A percentile compares a stretch with the other conserved stretches of the same genome.
phyloP scores from a whole-genome alignment of 2,113 vertebrate species.

The Carassius auratus region DNA sequence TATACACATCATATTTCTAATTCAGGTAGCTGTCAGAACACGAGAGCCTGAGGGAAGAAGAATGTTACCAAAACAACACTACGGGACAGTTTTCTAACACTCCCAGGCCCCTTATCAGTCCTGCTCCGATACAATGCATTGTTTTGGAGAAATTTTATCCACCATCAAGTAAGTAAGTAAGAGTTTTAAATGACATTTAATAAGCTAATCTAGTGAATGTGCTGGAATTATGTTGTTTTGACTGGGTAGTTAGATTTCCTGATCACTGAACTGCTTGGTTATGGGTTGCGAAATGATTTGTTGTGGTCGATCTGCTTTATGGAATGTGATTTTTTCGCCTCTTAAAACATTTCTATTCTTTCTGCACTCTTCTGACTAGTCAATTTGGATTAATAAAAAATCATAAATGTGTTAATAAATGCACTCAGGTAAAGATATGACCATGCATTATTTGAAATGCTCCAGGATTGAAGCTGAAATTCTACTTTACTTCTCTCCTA shows the following conservation, averaged over 20 bases:
- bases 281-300: background rate
- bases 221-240: background rate
- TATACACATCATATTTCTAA: background rate
- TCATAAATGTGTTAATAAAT: background rate
- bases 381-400: slow-evolving; percentile 6
- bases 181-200: background rate
- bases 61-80: background rate
- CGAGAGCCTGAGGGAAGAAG: background rate
- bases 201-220: background rate
- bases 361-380: background rate
- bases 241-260: background rate
- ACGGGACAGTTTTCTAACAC: background rate
- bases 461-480: background rate
- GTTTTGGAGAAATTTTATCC: background rate
- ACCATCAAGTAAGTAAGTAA: background rate
- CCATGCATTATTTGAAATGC: background rate
- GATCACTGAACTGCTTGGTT: background rate
- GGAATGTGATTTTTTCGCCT: background rate
- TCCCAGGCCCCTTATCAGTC: background rate
- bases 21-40: background rate
- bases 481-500: background rate
- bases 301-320: background rate
- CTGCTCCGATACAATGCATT: background rate
- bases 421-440: background rate
- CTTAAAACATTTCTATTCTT: background rate